phyloP scores from a whole-genome alignment of 1,140 invertebrate genomes.

The Drosophila erecta region DNA sequence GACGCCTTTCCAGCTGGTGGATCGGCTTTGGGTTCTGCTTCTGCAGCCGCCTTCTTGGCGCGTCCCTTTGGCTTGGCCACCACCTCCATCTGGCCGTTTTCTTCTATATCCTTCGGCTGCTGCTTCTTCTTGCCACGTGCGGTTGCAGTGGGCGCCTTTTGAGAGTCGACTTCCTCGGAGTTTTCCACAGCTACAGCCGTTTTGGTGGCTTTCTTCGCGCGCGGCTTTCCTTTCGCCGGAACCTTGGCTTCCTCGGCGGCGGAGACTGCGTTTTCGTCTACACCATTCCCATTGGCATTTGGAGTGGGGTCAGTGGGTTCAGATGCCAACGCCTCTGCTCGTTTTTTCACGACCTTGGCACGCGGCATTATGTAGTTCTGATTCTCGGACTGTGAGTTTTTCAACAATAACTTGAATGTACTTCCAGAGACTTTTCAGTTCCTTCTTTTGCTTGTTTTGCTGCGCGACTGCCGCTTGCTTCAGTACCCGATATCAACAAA shows the following conservation, averaged over 20 bases:
- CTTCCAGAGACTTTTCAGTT: slow-evolving; percentile 5
- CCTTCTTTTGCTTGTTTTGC: not conserved
- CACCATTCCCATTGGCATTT: slow-evolving; percentile 43
- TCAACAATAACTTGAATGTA: not conserved
- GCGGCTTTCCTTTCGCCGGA: slow-evolving; percentile 45
- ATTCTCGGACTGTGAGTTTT: not conserved
- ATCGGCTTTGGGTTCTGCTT: slow-evolving; percentile 4
- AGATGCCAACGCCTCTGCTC: slow-evolving; percentile 6
- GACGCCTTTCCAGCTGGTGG: slow-evolving; percentile 27
- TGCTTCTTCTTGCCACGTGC: slow-evolving; percentile 49
- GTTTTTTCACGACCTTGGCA: slow-evolving; percentile 51
- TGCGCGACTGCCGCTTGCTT: slow-evolving; percentile 6
- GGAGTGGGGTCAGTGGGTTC: slow-evolving; percentile 27
- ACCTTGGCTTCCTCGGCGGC: slow-evolving; percentile 5
- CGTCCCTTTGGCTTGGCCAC: slow-evolving; percentile 48
- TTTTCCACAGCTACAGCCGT: slow-evolving; percentile 9
- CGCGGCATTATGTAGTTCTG: slow-evolving; percentile 52
- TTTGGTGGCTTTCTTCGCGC: slow-evolving; percentile 38
- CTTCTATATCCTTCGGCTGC: slow-evolving; percentile 10
- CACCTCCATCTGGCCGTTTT: slow-evolving; percentile 5
- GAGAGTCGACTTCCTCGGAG: slow-evolving; percentile 4
- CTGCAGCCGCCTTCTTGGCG: slow-evolving; percentile 43
- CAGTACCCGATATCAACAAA: slow-evolving; percentile 23
- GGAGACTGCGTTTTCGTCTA: slow-evolving; percentile 3
- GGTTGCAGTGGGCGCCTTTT: slow-evolving; percentile 18